Evolutionary conservation across 2,797 vertebrate species (phyloP).

Genomic region (Danionella dracula): DNA sequence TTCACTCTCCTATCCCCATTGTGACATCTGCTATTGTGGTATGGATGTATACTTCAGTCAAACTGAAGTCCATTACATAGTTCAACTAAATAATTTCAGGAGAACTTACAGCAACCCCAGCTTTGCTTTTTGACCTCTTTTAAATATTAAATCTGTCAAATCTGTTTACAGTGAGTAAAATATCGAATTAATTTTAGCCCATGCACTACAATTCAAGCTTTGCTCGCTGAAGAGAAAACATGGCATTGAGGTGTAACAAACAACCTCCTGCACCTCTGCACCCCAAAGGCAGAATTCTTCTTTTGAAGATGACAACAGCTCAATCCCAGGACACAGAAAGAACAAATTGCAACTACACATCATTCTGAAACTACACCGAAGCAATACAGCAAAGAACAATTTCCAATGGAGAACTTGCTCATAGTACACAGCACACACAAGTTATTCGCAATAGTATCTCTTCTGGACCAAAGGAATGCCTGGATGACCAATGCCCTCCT

Average conservation of each 20-base stretch:
- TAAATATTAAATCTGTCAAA: too few species aligned
- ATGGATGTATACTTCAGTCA: too few species aligned
- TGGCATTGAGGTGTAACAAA: background rate
- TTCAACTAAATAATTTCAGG: too few species aligned
- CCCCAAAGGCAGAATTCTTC: background rate
- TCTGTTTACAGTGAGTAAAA: too few species aligned
- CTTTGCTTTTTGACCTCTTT: too few species aligned
- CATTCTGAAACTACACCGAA: constrained; percentile 38
- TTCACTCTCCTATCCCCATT: too few species aligned
- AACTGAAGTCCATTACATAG: too few species aligned
- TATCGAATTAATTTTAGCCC: too few species aligned
- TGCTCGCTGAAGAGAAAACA: background rate
- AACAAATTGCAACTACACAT: constrained; percentile 53
- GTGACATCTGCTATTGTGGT: too few species aligned
- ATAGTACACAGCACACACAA: background rate
- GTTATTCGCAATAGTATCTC: constrained; percentile 16
- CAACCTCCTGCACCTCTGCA: background rate
- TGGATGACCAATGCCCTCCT: constrained; percentile 43
- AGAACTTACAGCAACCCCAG: too few species aligned
- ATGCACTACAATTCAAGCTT: background rate
- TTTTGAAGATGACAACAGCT: constrained; percentile 26
- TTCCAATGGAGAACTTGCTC: constrained; percentile 27
- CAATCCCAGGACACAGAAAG: constrained; percentile 44
- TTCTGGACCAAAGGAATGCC: constrained; percentile 46
- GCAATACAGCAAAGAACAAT: constrained; percentile 32